Percentiles rank a stretch among this genome's conserved stretches.
Evolutionary conservation across 2,797 vertebrate species (phyloP).

Genomic region (Phataginus tetradactyla): DNA sequence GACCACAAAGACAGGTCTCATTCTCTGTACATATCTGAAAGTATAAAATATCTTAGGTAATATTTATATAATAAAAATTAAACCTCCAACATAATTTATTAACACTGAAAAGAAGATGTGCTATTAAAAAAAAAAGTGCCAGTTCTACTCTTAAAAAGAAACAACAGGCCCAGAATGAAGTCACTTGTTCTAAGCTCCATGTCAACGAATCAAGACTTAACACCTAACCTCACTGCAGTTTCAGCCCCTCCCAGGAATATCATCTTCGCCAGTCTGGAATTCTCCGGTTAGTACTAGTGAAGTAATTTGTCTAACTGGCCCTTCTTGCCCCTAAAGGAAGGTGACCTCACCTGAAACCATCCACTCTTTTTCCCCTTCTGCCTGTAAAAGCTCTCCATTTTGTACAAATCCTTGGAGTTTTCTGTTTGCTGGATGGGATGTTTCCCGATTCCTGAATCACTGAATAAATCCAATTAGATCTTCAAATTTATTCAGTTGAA

Average conservation of each 20-base stretch:
- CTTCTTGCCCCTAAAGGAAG: background rate
- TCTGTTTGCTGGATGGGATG: background rate
- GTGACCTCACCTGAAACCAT: background rate
- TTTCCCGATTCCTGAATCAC: background rate
- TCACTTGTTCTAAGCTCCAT: background rate
- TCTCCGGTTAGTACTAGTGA: background rate
- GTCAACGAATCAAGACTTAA: background rate
- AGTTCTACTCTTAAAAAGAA: background rate
- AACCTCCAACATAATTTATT: background rate
- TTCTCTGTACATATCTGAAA: background rate
- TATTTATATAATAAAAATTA: constrained; percentile 10
- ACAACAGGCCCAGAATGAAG: background rate
- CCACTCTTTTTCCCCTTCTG: background rate
- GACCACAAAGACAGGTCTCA: background rate
- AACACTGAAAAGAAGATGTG: background rate
- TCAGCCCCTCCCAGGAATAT: background rate
- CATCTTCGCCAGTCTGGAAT: too few species aligned
- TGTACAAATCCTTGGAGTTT: background rate
- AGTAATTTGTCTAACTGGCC: background rate
- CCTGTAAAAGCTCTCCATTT: background rate
- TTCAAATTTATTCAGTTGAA: background rate
- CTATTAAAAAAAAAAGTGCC: background rate
- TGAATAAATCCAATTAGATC: background rate
- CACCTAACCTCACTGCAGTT: too few species aligned
- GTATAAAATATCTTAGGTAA: background rate